These are phyloP conservation scores for Volucella bombylans DNA, from an alignment of 2,888 invertebrate genomes.

Conservation along the genomic window DNA sequence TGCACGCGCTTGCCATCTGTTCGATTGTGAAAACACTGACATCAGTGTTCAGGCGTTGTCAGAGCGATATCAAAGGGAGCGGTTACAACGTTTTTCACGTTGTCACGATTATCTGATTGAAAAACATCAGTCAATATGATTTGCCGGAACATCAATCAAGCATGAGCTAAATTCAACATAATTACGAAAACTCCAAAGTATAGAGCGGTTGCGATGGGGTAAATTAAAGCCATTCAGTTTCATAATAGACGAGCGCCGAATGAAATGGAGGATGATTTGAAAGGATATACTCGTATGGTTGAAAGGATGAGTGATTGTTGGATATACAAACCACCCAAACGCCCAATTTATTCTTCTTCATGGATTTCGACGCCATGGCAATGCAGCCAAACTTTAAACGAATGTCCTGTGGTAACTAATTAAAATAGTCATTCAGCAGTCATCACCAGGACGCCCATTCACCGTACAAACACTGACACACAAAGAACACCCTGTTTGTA, in stretches of 20 bases:
- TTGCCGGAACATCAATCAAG: conserved; percentile 72
- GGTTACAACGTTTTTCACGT: background rate
- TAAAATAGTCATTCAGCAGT: conserved; percentile 81
- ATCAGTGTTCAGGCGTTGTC: background rate
- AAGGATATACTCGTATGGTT: background rate
- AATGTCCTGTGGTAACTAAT: conserved; percentile 83
- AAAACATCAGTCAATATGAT: conserved; percentile 73
- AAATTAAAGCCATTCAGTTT: conserved; percentile 46
- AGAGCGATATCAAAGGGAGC: too few relatives aligned
- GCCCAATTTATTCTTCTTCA: conserved; percentile 36
- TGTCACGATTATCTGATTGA: conserved; percentile 58
- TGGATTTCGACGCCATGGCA: conserved; percentile 69
- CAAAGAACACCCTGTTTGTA: conserved; percentile 22
- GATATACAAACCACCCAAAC: conserved; percentile 21
- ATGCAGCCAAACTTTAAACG: conserved; percentile 76
- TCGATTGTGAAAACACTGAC: conserved; percentile 40
- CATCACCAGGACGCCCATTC: conserved; percentile 77
- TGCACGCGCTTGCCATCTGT: conserved; percentile 51
- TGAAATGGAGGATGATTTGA: too few relatives aligned
- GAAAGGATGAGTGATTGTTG: conserved; percentile 6
- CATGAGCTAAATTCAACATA: conserved; percentile 71
- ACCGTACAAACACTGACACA: conserved; percentile 8
- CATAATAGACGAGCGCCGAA: conserved; percentile 46
- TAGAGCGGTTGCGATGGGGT: conserved; percentile 16
- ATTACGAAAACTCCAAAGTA: conserved; percentile 53